Conservation (phyloP, 2,797 vertebrate genomes). For the Rhinoraja longicauda region DNA sequence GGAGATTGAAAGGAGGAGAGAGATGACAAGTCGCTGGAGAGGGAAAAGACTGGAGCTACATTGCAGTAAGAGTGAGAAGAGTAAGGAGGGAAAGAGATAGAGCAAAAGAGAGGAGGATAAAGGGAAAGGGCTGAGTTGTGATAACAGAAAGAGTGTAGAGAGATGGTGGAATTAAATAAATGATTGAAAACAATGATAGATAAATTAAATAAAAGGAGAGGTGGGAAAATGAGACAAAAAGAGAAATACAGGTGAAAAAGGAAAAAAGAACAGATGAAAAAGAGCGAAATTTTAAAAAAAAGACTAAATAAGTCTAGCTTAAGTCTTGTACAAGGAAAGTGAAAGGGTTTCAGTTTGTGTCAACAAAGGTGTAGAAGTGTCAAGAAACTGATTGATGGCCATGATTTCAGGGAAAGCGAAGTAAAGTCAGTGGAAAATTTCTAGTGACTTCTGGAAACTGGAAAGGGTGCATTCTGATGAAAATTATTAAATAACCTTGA, state of each 20-base stretch:
- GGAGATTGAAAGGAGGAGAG: not conserved
- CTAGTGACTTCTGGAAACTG: not conserved
- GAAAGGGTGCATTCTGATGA: not conserved
- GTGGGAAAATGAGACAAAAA: too few species aligned
- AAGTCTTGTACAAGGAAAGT: not conserved
- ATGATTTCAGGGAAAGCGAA: not conserved
- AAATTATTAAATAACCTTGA: not conserved
- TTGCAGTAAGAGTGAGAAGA: too few species aligned
- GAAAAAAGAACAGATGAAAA: not conserved
- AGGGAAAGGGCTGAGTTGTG: not conserved
- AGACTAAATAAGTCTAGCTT: not conserved
- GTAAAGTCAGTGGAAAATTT: not conserved
- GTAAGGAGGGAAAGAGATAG: not conserved
- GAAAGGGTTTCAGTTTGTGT: not conserved
- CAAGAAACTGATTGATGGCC: not conserved
- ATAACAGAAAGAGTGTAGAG: not conserved
- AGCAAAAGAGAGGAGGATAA: too few species aligned
- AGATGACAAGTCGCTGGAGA: not conserved
- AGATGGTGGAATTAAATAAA: too few species aligned
- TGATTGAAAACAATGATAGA: too few species aligned
- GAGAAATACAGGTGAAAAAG: not conserved
- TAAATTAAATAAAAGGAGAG: too few species aligned
- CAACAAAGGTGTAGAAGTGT: not conserved
- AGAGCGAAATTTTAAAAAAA: not conserved
- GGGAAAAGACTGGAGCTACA: too few species aligned